phyloP scores from a whole-genome alignment of 2,888 invertebrate genomes.

The Rhamphomyia laevipes region DNA sequence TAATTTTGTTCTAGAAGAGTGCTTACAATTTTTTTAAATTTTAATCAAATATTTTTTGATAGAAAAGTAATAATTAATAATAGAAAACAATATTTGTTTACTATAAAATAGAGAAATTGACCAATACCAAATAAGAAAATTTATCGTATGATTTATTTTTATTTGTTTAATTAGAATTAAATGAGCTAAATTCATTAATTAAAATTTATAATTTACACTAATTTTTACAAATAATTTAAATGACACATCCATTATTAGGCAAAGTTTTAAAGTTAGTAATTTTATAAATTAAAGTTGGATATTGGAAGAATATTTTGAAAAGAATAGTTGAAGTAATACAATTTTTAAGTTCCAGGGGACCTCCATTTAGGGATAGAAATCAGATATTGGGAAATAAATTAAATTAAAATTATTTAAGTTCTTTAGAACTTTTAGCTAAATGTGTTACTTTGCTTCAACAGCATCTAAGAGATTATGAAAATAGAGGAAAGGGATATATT shows the following conservation, averaged over 20 bases:
- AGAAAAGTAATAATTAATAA: too few relatives aligned
- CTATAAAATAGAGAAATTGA: too few relatives aligned
- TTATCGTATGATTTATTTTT: too few relatives aligned
- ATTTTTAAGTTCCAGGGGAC: not conserved
- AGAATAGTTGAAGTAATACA: not conserved
- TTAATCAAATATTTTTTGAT: too few relatives aligned
- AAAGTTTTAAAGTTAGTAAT: not conserved
- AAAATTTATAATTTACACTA: too few relatives aligned
- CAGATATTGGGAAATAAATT: not conserved
- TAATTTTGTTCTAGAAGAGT: too few relatives aligned
- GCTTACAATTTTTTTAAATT: too few relatives aligned
- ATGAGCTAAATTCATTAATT: too few relatives aligned
- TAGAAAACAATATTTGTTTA: too few relatives aligned
- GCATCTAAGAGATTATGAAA: not conserved
- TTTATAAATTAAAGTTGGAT: not conserved
- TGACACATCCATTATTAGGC: not conserved
- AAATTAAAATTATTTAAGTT: conserved; percentile 1
- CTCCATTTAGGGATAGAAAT: not conserved
- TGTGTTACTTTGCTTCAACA: conserved; percentile 1
- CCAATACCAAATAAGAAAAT: too few relatives aligned
- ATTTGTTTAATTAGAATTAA: too few relatives aligned
- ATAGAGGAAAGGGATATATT: conserved; percentile 1
- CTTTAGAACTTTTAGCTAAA: conserved; percentile 1
- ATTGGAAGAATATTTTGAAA: conserved; percentile 2
- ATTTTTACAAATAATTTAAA: not conserved